Evolutionary conservation across 2,888 invertebrate species (phyloP), one percentile per base, ranked within the genome.

Genomic region (Dione vanillae): DNA sequence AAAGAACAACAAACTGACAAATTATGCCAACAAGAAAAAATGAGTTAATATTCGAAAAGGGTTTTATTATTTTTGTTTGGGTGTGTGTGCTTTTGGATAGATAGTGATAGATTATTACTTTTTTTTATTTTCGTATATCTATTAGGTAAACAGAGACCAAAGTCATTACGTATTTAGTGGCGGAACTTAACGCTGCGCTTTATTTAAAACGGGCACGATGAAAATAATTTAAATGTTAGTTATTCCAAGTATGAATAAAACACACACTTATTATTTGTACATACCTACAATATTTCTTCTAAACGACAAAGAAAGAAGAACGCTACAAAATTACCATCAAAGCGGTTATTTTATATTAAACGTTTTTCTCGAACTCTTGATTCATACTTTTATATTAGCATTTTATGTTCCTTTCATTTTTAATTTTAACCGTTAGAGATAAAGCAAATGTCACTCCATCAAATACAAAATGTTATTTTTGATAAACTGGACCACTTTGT

Each of bases 1-100:
- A 90, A 90, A 85, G 86, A 85, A 88, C 89, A 88, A 88, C 88
- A 89, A 89, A 87, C 84, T 89, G 90, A 90, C 92, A 91, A 91
- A 92, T 92, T 90, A 84, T 83, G 78, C 84, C 86, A 89, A 89
- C 88, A 88, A 88, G 87, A 85, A 81, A 76, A 75, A 76, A 75
- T 82, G 80, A 83, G 82, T 85, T 82, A 82, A 81, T 79, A 74
- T 74, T 73, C 79, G 85, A 79, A 83, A 82, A 82, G 78, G 80
- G 81, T 82, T 86, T 86, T 84, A 83, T 81, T 49, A 49, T 49
- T 49, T 49, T 49, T 49, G 11, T 11, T 49, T 19, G 49, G 16
- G 16, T 14, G 6, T 45, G 14, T 45, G 14, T 7, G 14, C n/a
- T n/a, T n/a, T n/a, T n/a, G n/a, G n/a, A n/a, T n/a, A n/a, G n/a